Evolutionary conservation across 2,113 vertebrate species (phyloP).

Genomic region (Cariama cristata): DNA sequence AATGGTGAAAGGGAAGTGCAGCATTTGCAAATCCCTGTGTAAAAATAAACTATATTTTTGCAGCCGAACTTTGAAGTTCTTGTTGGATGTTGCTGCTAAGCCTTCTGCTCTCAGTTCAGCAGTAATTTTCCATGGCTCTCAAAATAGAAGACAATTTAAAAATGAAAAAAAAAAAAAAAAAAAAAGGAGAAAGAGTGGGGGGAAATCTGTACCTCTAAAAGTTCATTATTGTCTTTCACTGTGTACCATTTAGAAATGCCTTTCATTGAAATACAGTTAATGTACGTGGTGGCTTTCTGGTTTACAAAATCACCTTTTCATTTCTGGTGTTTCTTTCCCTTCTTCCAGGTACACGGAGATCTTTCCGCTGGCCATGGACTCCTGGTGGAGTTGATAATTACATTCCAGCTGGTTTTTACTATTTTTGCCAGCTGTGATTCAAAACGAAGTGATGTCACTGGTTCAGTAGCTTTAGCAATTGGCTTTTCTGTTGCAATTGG

Average conservation of each 20-base stretch:
- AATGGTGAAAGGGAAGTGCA: slow-evolving; percentile 51
- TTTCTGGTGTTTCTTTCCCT: slow-evolving; percentile 26
- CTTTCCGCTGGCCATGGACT: slow-evolving; percentile 89
- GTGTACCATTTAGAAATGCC: neutral
- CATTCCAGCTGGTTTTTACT: slow-evolving; percentile 95
- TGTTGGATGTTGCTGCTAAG: neutral
- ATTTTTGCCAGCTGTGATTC: slow-evolving; percentile 96
- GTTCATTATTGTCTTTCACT: neutral
- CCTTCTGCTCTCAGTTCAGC: neutral
- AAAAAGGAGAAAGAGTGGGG: too few species aligned
- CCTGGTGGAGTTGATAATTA: slow-evolving; percentile 94
- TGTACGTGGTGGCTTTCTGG: neutral
- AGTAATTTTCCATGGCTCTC: neutral
- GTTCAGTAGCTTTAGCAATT: slow-evolving; percentile 90
- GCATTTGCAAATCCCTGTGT: slow-evolving; percentile 44
- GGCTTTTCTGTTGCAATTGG: slow-evolving; percentile 93
- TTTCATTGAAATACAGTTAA: neutral
- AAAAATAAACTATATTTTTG: slow-evolving; percentile 33
- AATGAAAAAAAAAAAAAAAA: neutral
- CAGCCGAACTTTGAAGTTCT: slow-evolving; percentile 20
- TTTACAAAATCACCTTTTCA: neutral
- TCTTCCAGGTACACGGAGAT: slow-evolving; percentile 82
- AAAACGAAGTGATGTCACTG: slow-evolving; percentile 89
- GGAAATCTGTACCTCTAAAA: neutral
- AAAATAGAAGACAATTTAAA: neutral